A percentile compares a stretch with the other conserved stretches of the same genome.
phyloP scores from a whole-genome alignment of 2,113 vertebrate species.

The Oceanites oceanicus region DNA sequence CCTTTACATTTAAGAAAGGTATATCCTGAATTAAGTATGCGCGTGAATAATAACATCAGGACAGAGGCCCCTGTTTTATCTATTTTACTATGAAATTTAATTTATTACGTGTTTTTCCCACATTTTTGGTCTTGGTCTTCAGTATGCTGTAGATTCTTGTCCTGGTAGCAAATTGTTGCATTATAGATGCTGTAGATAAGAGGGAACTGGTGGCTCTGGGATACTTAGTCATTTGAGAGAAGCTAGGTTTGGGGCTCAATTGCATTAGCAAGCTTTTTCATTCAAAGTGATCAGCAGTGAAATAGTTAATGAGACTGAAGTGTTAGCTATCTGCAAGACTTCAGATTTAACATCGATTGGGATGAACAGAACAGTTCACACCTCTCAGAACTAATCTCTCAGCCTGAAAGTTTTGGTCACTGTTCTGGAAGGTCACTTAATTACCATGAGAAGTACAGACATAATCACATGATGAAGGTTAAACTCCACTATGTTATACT shows the following conservation, averaged over 20 bases:
- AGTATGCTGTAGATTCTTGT: background rate
- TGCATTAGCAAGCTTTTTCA: background rate
- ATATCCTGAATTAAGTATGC: background rate
- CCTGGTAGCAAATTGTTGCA: background rate
- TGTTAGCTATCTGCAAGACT: background rate
- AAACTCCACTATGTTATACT: background rate
- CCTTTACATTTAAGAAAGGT: background rate
- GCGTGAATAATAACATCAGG: background rate
- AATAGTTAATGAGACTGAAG: slow-evolving; percentile 5
- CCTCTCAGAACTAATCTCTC: slow-evolving; percentile 54
- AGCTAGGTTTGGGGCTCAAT: background rate
- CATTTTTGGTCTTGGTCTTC: background rate
- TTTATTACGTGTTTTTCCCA: background rate
- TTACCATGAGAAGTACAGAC: slow-evolving; percentile 34
- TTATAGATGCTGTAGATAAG: background rate
- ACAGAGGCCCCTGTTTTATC: background rate
- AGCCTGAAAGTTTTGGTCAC: slow-evolving; percentile 50
- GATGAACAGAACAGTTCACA: slow-evolving; percentile 48
- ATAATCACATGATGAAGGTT: slow-evolving; percentile 49
- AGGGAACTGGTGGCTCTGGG: background rate
- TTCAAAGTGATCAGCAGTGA: background rate
- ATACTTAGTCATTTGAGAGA: background rate
- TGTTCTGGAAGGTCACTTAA: slow-evolving; percentile 57
- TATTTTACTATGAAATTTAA: background rate
- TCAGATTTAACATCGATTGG: slow-evolving; percentile 38